Conservation (phyloP, 23 tunicate genomes). For the Styela clava region DNA sequence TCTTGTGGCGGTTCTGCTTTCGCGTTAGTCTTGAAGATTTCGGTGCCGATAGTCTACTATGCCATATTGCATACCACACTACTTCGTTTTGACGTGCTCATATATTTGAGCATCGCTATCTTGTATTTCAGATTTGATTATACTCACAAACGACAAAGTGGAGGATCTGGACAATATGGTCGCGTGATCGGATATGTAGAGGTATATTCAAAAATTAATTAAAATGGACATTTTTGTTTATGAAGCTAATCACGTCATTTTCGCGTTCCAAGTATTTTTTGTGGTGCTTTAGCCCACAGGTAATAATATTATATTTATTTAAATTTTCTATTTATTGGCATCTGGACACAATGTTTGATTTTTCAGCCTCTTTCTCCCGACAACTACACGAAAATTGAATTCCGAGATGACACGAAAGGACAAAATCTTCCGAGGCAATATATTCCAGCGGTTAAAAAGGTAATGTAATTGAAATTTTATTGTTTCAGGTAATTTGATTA, state of each 20-base stretch:
- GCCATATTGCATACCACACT: no score
- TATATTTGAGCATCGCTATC: no score
- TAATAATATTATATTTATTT: no score
- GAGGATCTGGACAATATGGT: slow-evolving; percentile 95
- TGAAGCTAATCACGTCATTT: not conserved
- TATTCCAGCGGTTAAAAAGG: slow-evolving; percentile 79
- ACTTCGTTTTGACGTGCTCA: no score
- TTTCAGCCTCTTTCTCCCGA: slow-evolving; percentile 67
- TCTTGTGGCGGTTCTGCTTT: no score
- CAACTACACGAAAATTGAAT: slow-evolving; percentile 49
- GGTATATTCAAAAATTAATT: slow-evolving; percentile 26
- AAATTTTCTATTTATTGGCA: not conserved
- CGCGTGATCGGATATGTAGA: slow-evolving; percentile 78
- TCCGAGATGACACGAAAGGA: slow-evolving; percentile 66
- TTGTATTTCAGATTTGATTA: slow-evolving; percentile 78
- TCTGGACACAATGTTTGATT: no score
- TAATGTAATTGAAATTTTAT: slow-evolving; percentile 4
- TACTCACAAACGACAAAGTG: slow-evolving; percentile 90
- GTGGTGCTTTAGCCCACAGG: no score
- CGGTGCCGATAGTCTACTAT: no score
- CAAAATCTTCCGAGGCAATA: slow-evolving; percentile 72
- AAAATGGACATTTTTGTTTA: not conserved
- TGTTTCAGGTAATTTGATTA: not conserved
- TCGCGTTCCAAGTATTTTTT: no score
- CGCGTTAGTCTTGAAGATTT: no score